Evolutionary conservation across 2,797 vertebrate genomes (phyloP).

Genomic region (Channa striata): DNA sequence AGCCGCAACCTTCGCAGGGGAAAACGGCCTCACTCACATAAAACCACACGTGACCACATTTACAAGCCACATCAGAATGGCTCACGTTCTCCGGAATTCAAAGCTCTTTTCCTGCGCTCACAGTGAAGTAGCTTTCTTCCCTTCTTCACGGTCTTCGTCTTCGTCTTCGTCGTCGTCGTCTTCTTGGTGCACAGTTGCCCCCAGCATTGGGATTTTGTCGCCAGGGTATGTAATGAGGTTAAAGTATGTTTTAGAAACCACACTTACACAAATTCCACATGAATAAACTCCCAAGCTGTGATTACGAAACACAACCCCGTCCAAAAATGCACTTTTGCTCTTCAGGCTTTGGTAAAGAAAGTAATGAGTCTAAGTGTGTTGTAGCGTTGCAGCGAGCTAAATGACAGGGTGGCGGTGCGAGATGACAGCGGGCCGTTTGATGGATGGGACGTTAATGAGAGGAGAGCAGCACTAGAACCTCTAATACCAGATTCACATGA

Average conservation of each 20-base stretch:
- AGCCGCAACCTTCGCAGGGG: slow-evolving; percentile 35
- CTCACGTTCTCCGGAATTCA: slow-evolving; percentile 50
- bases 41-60: slow-evolving; percentile 66
- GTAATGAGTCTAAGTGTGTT: slow-evolving; percentile 54
- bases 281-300: slow-evolving; percentile 34
- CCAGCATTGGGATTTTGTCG: slow-evolving; percentile 16
- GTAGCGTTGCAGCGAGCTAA: slow-evolving; percentile 49
- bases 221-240: slow-evolving; percentile 13
- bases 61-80: slow-evolving; percentile 65
- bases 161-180: no score
- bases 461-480: slow-evolving; percentile 61
- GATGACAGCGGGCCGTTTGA: slow-evolving; percentile 64
- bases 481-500: slow-evolving; percentile 46
- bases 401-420: slow-evolving; percentile 70
- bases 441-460: slow-evolving; percentile 78
- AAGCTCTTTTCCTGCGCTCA: slow-evolving; percentile 43
- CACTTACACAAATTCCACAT: slow-evolving; percentile 55
- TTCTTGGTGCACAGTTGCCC: slow-evolving; percentile 20
- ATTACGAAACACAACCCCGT: slow-evolving; percentile 43
- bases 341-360: slow-evolving; percentile 31
- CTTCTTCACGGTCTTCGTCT: no score
- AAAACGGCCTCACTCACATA: slow-evolving; percentile 42
- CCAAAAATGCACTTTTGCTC: slow-evolving; percentile 52
- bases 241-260: slow-evolving; percentile 57
- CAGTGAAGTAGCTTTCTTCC: slow-evolving; percentile 42